A percentile compares a stretch with the other conserved stretches of the same genome.
These are phyloP conservation scores for Dendrolimus houi DNA, from an alignment of 2,888 invertebrate genomes.

Conservation along the genomic window DNA sequence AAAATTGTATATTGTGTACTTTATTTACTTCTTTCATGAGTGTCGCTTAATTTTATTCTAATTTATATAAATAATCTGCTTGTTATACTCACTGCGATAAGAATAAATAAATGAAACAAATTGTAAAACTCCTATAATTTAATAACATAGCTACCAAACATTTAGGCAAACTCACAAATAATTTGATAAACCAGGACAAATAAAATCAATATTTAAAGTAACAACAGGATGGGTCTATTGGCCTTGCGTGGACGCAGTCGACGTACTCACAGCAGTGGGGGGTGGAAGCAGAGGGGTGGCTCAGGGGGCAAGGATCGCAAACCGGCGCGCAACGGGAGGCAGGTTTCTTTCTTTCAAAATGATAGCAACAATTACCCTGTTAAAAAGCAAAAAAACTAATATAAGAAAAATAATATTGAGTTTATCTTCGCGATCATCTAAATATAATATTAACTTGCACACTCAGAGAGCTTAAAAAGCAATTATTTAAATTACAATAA, in stretches of 20 bases:
- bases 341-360: slow-evolving; percentile 42
- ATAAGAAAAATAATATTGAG: slow-evolving; percentile 2
- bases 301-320: slow-evolving; percentile 12
- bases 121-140: slow-evolving; percentile 16
- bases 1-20: too few species aligned
- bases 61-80: background rate
- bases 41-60: background rate
- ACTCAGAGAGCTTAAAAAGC: too few species aligned
- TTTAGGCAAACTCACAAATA: slow-evolving; percentile 21
- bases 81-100: background rate
- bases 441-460: too few species aligned
- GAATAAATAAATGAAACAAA: slow-evolving; percentile 11
- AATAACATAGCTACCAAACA: slow-evolving; percentile 41
- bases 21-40: slow-evolving; percentile 7
- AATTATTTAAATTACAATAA: too few species aligned
- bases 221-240: slow-evolving; percentile 12
- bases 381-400: slow-evolving; percentile 20
- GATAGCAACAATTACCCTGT: slow-evolving; percentile 57
- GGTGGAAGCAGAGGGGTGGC: slow-evolving; percentile 13
- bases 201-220: background rate
- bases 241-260: slow-evolving; percentile 26
- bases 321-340: slow-evolving; percentile 5
- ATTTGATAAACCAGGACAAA: slow-evolving; percentile 8
- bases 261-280: slow-evolving; percentile 26
- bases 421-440: too few species aligned